Evolutionary conservation across 1,140 invertebrate genomes (phyloP), one percentile per base, ranked within the genome.

Genomic region (Harpegnathos saltator): DNA sequence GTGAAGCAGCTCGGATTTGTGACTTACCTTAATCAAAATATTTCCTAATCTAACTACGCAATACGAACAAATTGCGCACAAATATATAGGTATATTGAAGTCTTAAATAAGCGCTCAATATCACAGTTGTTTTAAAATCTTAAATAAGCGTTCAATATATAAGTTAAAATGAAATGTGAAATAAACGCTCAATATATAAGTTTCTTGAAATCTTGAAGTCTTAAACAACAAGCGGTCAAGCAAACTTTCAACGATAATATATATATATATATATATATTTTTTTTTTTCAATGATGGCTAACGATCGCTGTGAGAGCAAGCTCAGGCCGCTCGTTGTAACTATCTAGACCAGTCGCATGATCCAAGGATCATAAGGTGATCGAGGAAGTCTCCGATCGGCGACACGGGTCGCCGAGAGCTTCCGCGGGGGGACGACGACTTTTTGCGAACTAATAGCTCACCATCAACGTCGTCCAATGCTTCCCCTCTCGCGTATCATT

Each of bases 351-450:
- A 26, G 9, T 29, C 22, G 17, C 29, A 33, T 24, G 66, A 84
- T 83, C 65, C 73, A 83, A 61, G 38, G 52, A 69, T 85, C 50
- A 24, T 68, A 83, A 73, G 69, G 33, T 69, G 56, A 90, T 84
- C 50, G 69, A 85, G 78, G 66, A 86, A 85, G 78, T 85, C 26
- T 17, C 58, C 48, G 58, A 66, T 85, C 69, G 44, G 63, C 54
- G 29, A 33, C 29, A 33, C 29, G 61, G 68, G 19, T 73, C 44
- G 44, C 68, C 17, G 26, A 19, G 14, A 82, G 65, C 48, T 82
- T 85, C 56, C 48, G 38, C 7, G 14, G 50, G 33, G 12, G 24
- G 12, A 58, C 29, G n/a, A 33, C 33, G 38, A 44, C 38, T 19
- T 54, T 72, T 44, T 44, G 2, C 24, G 56, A 73, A 24, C 12